phyloP scores from a whole-genome alignment of 2,113 vertebrate species.

The Formicarius rufipectus region DNA sequence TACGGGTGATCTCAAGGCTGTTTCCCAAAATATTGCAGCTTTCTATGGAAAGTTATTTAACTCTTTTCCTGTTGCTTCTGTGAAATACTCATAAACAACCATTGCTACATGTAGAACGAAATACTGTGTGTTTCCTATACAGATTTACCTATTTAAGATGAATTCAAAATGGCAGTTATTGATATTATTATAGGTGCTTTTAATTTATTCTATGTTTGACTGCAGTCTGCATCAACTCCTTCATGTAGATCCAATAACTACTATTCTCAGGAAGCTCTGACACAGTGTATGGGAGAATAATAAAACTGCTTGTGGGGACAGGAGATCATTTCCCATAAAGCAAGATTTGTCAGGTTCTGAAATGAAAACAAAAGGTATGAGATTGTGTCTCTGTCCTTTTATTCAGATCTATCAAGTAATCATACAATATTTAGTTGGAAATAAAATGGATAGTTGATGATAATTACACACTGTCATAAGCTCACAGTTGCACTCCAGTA shows the following conservation, averaged over 20 bases:
- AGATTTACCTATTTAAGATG: neutral
- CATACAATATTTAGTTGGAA: neutral
- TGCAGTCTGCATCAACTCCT: neutral
- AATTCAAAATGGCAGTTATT: neutral
- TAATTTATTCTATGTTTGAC: neutral
- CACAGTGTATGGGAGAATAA: neutral
- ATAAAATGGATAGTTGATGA: neutral
- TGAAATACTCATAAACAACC: neutral
- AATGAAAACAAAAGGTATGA: neutral
- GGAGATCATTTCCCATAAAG: neutral
- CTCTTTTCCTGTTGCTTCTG: neutral
- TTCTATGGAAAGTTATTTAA: neutral
- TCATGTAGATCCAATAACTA: neutral
- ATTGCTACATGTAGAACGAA: neutral
- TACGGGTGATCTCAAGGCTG: neutral
- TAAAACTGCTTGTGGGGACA: neutral
- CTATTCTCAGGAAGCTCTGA: neutral
- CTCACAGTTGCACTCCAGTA: neutral
- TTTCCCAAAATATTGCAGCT: neutral
- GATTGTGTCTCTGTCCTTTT: neutral
- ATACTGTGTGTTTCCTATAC: neutral
- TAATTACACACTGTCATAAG: neutral
- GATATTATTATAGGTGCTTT: neutral
- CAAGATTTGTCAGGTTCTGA: neutral
- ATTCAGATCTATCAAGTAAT: neutral